These are phyloP conservation scores for Atherix ibis DNA, from an alignment of 2,888 invertebrate genomes.

Conservation along the genomic window DNA sequence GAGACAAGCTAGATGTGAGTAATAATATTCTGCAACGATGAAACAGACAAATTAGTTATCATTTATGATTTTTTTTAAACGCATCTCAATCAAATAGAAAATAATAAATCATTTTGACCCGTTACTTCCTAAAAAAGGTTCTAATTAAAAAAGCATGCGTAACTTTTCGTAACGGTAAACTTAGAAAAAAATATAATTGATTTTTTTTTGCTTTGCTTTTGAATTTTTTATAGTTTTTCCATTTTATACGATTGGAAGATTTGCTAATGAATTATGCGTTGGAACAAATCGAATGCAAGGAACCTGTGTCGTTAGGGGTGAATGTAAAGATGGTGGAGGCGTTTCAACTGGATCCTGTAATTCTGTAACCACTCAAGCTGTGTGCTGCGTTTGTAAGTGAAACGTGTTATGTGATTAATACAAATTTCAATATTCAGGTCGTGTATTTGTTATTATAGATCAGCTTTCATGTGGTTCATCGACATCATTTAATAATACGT, in stretches of 20 bases:
- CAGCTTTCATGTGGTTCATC: slow-evolving; percentile 54
- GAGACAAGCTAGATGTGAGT: slow-evolving; percentile 13
- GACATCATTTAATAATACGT: slow-evolving; percentile 63
- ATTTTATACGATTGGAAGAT: slow-evolving; percentile 59
- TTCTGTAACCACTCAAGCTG: slow-evolving; percentile 45
- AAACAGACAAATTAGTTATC: no score
- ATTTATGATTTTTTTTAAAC: not conserved
- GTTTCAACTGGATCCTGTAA: slow-evolving; percentile 59
- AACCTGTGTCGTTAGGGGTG: slow-evolving; percentile 60
- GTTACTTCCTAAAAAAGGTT: not conserved
- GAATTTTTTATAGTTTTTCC: slow-evolving; percentile 40
- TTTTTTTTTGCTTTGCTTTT: no score
- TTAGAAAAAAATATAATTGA: no score
- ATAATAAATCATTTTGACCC: not conserved
- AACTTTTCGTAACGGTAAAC: slow-evolving; percentile 4
- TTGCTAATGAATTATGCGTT: slow-evolving; percentile 53
- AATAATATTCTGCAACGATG: no score
- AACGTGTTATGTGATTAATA: not conserved
- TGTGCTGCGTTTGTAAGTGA: slow-evolving; percentile 61
- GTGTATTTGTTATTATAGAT: slow-evolving; percentile 36
- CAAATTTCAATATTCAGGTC: not conserved
- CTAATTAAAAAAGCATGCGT: slow-evolving; percentile 6
- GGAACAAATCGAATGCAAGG: slow-evolving; percentile 51
- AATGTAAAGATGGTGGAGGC: slow-evolving; percentile 56
- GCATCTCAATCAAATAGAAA: not conserved